These are phyloP conservation scores for Psettodes erumei DNA, from an alignment of 2,113 vertebrate genomes.

Conservation along the genomic window DNA sequence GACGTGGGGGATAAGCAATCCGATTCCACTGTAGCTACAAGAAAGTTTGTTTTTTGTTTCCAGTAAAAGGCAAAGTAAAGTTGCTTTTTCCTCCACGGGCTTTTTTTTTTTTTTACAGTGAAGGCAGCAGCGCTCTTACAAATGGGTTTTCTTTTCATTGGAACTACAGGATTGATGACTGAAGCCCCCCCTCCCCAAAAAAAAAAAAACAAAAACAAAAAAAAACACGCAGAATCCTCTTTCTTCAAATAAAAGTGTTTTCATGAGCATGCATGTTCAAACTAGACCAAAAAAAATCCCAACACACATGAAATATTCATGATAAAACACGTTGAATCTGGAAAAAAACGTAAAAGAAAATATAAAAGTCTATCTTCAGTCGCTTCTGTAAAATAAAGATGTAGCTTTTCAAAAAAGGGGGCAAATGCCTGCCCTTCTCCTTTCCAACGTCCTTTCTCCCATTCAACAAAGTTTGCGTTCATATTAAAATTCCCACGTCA, in stretches of 20 bases:
- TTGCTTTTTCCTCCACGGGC: conserved; percentile 7
- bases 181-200: conserved; percentile 9
- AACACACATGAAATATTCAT: conserved; percentile 73
- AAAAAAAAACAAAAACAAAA: conserved; percentile 12
- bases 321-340: conserved; percentile 62
- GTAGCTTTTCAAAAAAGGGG: conserved; percentile 42
- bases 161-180: neutral
- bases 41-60: conserved; percentile 35
- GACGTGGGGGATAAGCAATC: conserved; percentile 42
- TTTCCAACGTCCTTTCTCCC: conserved; percentile 19
- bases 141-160: conserved; percentile 11
- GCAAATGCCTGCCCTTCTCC: conserved; percentile 44
- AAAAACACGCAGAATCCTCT: conserved; percentile 32
- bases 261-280: conserved; percentile 74
- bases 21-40: conserved; percentile 60
- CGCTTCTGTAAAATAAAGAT: conserved; percentile 73
- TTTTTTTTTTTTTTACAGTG: conserved; percentile 14
- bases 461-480: conserved; percentile 29
- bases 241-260: conserved; percentile 31
- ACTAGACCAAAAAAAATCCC: conserved; percentile 62
- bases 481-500: conserved; percentile 11
- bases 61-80: conserved; percentile 63
- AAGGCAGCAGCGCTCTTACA: conserved; percentile 42
- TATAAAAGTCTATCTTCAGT: conserved; percentile 72
- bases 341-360: conserved; percentile 55